phyloP scores from a whole-genome alignment of 2,888 invertebrate genomes.

The Nomada goodeniana region DNA sequence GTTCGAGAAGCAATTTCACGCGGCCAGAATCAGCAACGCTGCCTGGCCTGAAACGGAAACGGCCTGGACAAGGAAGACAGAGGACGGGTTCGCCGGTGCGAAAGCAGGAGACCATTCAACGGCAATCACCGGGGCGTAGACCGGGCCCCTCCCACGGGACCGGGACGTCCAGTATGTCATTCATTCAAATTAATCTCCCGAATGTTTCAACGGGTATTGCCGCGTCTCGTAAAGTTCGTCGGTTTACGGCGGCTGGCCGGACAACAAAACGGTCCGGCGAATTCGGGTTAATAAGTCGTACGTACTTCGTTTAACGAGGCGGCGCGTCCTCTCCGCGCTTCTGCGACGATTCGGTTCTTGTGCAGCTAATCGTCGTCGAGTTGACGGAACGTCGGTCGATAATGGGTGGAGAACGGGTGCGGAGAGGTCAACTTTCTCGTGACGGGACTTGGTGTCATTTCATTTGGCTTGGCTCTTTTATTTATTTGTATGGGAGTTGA shows the following conservation, averaged over 20 bases:
- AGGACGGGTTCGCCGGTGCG: slow-evolving; percentile 24
- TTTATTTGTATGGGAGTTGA: too few relatives aligned
- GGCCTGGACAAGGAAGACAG: neutral
- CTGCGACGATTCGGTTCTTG: too few relatives aligned
- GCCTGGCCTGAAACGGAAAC: slow-evolving; percentile 20
- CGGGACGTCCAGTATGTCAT: slow-evolving; percentile 73
- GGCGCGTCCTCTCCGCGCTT: too few relatives aligned
- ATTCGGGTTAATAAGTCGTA: slow-evolving; percentile 55
- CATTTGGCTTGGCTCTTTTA: too few relatives aligned
- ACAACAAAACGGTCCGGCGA: slow-evolving; percentile 55
- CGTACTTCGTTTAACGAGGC: slow-evolving; percentile 13
- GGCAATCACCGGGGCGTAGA: slow-evolving; percentile 79
- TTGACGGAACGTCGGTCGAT: too few relatives aligned
- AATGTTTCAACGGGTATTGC: slow-evolving; percentile 71
- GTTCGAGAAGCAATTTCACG: slow-evolving; percentile 75
- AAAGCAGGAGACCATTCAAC: slow-evolving; percentile 63
- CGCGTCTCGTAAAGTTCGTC: slow-evolving; percentile 62
- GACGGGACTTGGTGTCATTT: too few relatives aligned
- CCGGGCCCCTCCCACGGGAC: slow-evolving; percentile 64
- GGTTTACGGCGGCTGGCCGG: slow-evolving; percentile 56
- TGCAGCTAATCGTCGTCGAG: too few relatives aligned
- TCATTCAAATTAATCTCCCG: slow-evolving; percentile 74
- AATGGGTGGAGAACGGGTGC: too few relatives aligned
- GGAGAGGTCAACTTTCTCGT: too few relatives aligned
- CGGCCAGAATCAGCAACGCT: slow-evolving; percentile 65